These are phyloP conservation scores for Heliocidaris erythrogramma DNA, from an alignment of 35 echinoderm and acorn worm genomes.

Conservation along the genomic window DNA sequence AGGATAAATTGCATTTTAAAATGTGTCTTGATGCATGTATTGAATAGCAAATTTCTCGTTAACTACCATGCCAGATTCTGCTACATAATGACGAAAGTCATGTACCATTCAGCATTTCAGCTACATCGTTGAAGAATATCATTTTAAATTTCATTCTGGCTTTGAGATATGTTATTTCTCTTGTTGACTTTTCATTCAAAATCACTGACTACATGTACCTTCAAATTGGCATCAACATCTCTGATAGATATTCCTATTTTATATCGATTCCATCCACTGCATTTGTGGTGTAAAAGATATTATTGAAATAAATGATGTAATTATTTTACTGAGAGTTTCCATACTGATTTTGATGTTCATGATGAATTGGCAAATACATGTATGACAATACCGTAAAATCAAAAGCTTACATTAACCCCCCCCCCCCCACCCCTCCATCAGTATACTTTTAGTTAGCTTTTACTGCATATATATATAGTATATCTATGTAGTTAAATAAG, in stretches of 20 bases:
- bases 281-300: slow-evolving; percentile 5
- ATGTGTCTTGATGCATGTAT: too few relatives aligned
- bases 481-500: too few relatives aligned
- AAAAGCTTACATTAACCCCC: too few relatives aligned
- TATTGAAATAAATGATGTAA: neutral
- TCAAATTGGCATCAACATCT: neutral
- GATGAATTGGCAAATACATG: too few relatives aligned
- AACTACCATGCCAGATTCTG: too few relatives aligned
- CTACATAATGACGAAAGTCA: neutral
- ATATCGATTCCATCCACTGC: neutral
- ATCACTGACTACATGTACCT: neutral
- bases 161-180: neutral
- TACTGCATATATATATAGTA: too few relatives aligned
- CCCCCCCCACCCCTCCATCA: too few relatives aligned
- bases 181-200: neutral
- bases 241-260: neutral
- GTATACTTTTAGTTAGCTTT: too few relatives aligned
- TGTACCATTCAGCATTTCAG: neutral
- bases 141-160: neutral
- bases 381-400: too few relatives aligned
- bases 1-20: too few relatives aligned
- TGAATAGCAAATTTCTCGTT: too few relatives aligned
- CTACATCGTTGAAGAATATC: neutral
- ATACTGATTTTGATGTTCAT: neutral
- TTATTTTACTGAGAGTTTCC: neutral